A percentile compares a stretch with the other conserved stretches of the same genome.
Conservation (phyloP, 2,888 invertebrate species). For the Sinohyriopsis cumingii region DNA sequence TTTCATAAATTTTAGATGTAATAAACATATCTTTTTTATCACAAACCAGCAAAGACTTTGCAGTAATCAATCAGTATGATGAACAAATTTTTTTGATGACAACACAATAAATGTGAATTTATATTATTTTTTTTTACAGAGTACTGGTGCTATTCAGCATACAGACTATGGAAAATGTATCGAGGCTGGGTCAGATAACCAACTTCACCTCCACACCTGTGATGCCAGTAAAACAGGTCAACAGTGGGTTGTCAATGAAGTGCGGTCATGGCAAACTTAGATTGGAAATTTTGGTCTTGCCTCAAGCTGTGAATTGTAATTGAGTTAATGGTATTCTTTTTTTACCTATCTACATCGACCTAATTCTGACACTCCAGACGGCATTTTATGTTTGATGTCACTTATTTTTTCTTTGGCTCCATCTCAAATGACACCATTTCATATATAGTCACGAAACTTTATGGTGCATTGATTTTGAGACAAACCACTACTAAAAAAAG, state of each 20-base stretch:
- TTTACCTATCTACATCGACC: too few relatives aligned
- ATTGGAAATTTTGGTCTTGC: too few relatives aligned
- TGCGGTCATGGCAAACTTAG: conserved; percentile 68
- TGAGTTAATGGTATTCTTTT: too few relatives aligned
- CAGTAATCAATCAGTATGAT: background rate
- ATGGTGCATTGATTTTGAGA: too few relatives aligned
- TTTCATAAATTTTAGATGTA: too few relatives aligned
- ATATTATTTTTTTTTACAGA: conserved; percentile 32
- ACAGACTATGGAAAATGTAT: conserved; percentile 58
- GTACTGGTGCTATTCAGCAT: conserved; percentile 51
- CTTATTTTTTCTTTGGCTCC: too few relatives aligned
- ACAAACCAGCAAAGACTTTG: background rate
- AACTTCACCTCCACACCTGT: conserved; percentile 86
- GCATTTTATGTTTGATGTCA: too few relatives aligned
- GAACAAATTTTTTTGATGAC: background rate
- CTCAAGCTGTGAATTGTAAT: too few relatives aligned
- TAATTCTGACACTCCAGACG: too few relatives aligned
- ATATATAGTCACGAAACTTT: too few relatives aligned
- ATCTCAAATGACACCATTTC: too few relatives aligned
- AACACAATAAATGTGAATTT: background rate
- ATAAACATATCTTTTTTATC: background rate
- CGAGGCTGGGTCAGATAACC: conserved; percentile 72
- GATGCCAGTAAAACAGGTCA: conserved; percentile 89
- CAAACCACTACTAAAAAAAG: too few relatives aligned
- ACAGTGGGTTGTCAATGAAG: conserved; percentile 88